phyloP scores from a whole-genome alignment of 1,140 invertebrate genomes.

The Tyrophagus putrescentiae region DNA sequence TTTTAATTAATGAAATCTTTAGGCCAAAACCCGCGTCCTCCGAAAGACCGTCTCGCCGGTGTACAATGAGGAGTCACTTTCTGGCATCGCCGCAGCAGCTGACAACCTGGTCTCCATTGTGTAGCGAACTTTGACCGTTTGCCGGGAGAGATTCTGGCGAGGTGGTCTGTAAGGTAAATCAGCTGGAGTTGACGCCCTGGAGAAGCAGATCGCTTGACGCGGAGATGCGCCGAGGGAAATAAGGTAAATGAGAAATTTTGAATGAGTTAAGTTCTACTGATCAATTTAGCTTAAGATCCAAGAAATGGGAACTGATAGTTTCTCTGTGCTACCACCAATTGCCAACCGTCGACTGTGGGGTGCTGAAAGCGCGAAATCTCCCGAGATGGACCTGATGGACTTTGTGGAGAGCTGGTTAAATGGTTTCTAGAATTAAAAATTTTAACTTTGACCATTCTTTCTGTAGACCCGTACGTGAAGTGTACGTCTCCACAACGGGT shows the following conservation, averaged over 20 bases:
- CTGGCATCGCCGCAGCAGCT: conserved; percentile 72
- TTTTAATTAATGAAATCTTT: not conserved
- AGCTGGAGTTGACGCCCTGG: conserved; percentile 22
- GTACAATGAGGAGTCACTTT: conserved; percentile 92
- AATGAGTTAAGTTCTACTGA: not conserved
- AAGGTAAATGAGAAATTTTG: too few species aligned
- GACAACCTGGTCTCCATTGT: conserved; percentile 76
- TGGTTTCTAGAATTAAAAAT: not conserved
- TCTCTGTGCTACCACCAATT: conserved; percentile 87
- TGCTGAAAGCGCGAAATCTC: conserved; percentile 83
- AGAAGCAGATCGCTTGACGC: conserved; percentile 26
- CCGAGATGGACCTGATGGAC: conserved; percentile 85
- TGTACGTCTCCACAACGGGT: conserved; percentile 95
- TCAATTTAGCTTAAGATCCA: conserved; percentile 56
- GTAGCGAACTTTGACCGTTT: conserved; percentile 92
- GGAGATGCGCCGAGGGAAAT: conserved; percentile 25
- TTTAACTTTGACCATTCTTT: too few species aligned
- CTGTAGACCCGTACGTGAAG: conserved; percentile 64
- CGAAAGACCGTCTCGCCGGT: conserved; percentile 78
- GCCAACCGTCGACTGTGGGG: conserved; percentile 65
- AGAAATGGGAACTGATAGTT: conserved; percentile 72
- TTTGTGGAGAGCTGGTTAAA: conserved; percentile 46
- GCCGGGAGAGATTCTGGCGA: conserved; percentile 95
- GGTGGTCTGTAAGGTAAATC: conserved; percentile 53
- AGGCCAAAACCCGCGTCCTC: conserved; percentile 72